Base-by-base conservation (phyloP, 1,140 invertebrate genomes). In the Chironomus striatipennis region DNA sequence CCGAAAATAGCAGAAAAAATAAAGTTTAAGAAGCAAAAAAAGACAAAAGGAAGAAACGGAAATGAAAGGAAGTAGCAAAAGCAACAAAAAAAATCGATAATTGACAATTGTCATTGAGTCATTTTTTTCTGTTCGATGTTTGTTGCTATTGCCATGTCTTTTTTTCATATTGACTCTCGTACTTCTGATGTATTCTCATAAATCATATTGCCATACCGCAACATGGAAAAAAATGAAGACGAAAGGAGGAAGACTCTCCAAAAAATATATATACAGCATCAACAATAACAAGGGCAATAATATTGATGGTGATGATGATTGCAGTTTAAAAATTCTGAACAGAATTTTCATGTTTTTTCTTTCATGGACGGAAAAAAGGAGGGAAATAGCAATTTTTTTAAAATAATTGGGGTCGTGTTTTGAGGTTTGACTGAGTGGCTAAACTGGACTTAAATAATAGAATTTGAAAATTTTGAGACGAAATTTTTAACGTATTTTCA, bases 1-100 rank as follows among this genome's bases (percentile, higher is more conserved):
- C 47, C 12, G n/a, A 57, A n/a, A 57, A 57, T n/a, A 57, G n/a
- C n/a, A 57, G n/a, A n/a, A n/a, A n/a, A n/a, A n/a, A n/a, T n/a
- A n/a, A n/a, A 57, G n/a, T 57, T n/a, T 5, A 57, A 57, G 47
- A 57, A 57, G 47, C 10, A 43, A 8, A 47, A 47, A 57, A 57
- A n/a, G 5, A n/a, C 47, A 57, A 57, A n/a, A 12, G 47, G 12
- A 57, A 57, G 47, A n/a, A 57, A 57, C 47, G 47, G n/a, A 47
- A 47, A 57, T 57, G 47, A 15, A 47, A 57, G 12, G 12, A 15
- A 57, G 12, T 12, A n/a, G n/a, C n/a, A n/a, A n/a, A n/a, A n/a
- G n/a, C n/a, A n/a, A n/a, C n/a, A 57, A 57, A 57, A 47, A 57
- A 57, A 57, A 57, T 57, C 47, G 47, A 57, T 57, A 57, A 57